Evolutionary conservation across 1,140 invertebrate genomes (phyloP), one percentile per base, ranked within the genome.

Genomic region (Bombus confusus): DNA sequence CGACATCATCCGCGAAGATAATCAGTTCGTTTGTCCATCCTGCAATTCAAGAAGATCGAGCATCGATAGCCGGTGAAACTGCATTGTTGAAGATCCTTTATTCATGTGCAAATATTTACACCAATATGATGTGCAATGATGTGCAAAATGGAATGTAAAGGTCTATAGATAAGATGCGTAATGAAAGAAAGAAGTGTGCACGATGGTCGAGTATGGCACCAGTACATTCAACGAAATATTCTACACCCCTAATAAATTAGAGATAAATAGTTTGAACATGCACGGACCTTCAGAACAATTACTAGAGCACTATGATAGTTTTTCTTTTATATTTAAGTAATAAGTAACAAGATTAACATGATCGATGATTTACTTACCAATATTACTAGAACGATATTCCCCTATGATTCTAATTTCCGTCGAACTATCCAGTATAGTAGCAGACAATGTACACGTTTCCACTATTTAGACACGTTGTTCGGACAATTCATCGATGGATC

Each of bases 381-480:
- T 57, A 41, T 73, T 41, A 43, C 28, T 15, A 18, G 10, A 28
- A 47, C 12, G 37, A 18, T 34, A 25, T 6, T 28, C n/a, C 37
- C 6, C 12, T 12, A 13, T 57, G n/a, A 12, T 68, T 10, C 8
- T 47, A 84, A 62, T 72, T 37, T 72, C 52, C 68, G 52, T 28
- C 52, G 47, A 84, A 85, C 52, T 73, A 75, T 77, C 39, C 76
- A n/a, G 68, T 72, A 59, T 59, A 71, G 66, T 64, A 68, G 22
- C 18, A 18, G 41, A 79, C 66, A 28, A 12, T 68, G n/a, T 15
- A 34, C 10, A 28, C 13, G 43, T 77, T 79, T 47, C 41, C 57
- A 79, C 76, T 72, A 80, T 47, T 41, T 12, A 39, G 66, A 59
- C 64, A 84, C 66, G 47, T 84, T 80, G 76, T 22, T 86, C 72